Percentiles rank a stretch among this genome's conserved stretches.
These are phyloP conservation scores for Knipowitschia caucasica DNA, from an alignment of 2,797 vertebrate species.

Conservation along the genomic window DNA sequence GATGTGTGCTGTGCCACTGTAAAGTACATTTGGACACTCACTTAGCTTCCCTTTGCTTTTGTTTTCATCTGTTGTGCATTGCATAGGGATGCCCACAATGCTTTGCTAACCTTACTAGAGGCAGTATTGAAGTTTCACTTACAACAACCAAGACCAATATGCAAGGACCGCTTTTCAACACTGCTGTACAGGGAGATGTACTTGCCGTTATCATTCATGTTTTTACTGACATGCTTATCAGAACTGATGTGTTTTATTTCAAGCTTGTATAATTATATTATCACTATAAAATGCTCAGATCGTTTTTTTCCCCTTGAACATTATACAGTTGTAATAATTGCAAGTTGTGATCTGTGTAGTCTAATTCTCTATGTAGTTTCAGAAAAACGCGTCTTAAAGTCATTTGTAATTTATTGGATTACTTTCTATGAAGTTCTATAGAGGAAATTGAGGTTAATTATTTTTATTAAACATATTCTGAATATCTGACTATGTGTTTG, in stretches of 20 bases:
- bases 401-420: slow-evolving; percentile 99
- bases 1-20: slow-evolving; percentile 43
- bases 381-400: slow-evolving; percentile 93
- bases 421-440: slow-evolving; percentile 99
- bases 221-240: slow-evolving; percentile 81
- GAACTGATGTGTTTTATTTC: slow-evolving; percentile 80
- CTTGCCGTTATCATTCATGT: slow-evolving; percentile 60
- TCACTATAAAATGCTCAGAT: slow-evolving; percentile 78
- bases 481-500: slow-evolving; percentile 87
- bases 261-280: slow-evolving; percentile 85
- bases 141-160: slow-evolving; percentile 69
- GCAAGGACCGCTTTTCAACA: slow-evolving; percentile 66
- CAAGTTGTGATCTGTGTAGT: slow-evolving; percentile 99
- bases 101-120: slow-evolving; percentile 44
- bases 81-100: slow-evolving; percentile 44
- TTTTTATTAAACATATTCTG: slow-evolving; percentile 99
- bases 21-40: slow-evolving; percentile 27
- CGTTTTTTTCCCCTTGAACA: slow-evolving; percentile 69
- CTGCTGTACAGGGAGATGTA: slow-evolving; percentile 73
- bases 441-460: slow-evolving; percentile 99
- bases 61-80: slow-evolving; percentile 52
- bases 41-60: slow-evolving; percentile 37
- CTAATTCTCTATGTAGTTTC: slow-evolving; percentile 96
- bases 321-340: slow-evolving; percentile 98
- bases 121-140: slow-evolving; percentile 46